These are phyloP conservation scores for Novumbra hubbsi DNA, from an alignment of 2,797 vertebrate species.

Conservation along the genomic window DNA sequence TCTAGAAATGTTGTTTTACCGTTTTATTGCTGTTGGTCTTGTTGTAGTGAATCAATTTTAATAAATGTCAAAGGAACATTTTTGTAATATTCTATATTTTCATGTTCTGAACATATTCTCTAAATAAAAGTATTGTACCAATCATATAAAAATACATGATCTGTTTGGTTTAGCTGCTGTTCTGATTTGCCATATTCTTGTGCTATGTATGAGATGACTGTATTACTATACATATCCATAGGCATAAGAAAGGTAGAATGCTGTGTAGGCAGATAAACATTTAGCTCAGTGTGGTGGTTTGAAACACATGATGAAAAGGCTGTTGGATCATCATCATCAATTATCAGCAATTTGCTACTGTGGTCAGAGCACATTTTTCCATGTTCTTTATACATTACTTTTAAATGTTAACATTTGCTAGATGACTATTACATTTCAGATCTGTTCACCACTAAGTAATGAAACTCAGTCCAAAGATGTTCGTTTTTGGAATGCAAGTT, in stretches of 20 bases:
- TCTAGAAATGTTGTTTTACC: too few relatives aligned
- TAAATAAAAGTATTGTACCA: too few relatives aligned
- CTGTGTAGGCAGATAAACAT: background rate
- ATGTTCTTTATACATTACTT: conserved; percentile 50
- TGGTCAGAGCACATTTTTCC: conserved; percentile 39
- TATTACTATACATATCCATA: background rate
- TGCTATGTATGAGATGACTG: background rate
- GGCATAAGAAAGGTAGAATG: background rate
- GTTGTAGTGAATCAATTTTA: too few relatives aligned
- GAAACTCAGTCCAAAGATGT: conserved; percentile 54
- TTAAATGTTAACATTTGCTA: conserved; percentile 59
- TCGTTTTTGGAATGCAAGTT: conserved; percentile 50
- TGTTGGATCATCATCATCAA: conserved; percentile 23
- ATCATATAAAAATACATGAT: too few relatives aligned
- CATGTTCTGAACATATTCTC: too few relatives aligned
- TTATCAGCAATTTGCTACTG: conserved; percentile 53
- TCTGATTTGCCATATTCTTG: background rate
- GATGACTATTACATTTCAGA: conserved; percentile 47
- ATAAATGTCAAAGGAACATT: too few relatives aligned
- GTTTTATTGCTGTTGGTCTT: too few relatives aligned
- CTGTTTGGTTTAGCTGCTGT: background rate
- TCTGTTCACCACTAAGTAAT: conserved; percentile 54
- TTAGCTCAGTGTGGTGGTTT: conserved; percentile 14
- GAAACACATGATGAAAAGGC: conserved; percentile 17
- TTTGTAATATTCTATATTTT: too few relatives aligned